These are phyloP conservation scores for Pachyrhynchus sulphureomaculatus DNA, from an alignment of 1,140 invertebrate genomes.

Conservation along the genomic window DNA sequence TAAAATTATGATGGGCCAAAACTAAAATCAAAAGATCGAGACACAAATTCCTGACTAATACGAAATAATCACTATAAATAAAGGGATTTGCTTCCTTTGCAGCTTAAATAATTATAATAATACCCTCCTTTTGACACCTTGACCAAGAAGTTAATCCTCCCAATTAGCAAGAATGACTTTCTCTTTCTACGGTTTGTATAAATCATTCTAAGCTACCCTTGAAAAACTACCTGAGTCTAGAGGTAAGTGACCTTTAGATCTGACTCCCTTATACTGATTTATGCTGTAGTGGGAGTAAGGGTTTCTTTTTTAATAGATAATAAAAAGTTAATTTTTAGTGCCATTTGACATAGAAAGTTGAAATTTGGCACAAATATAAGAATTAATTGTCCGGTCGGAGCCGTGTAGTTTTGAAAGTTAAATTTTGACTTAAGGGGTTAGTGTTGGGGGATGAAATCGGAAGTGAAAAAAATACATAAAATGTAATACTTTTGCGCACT, in stretches of 20 bases:
- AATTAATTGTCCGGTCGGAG: too few relatives aligned
- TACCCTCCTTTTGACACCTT: conserved; percentile 22
- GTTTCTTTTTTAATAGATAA: too few relatives aligned
- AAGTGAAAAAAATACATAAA: too few relatives aligned
- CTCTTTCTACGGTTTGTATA: not conserved
- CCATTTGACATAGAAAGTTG: too few relatives aligned
- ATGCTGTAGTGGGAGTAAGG: too few relatives aligned
- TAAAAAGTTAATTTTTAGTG: too few relatives aligned
- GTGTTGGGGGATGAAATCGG: too few relatives aligned
- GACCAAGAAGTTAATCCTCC: conserved; percentile 13
- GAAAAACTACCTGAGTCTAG: conserved; percentile 19
- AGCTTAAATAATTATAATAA: conserved; percentile 23
- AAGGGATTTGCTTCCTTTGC: conserved; percentile 14
- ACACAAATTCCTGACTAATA: conserved; percentile 12
- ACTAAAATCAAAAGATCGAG: conserved; percentile 7
- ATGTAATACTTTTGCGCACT: too few relatives aligned
- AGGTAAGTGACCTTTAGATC: not conserved
- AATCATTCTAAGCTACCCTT: conserved; percentile 4
- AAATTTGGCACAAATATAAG: too few relatives aligned
- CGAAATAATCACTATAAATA: conserved; percentile 19
- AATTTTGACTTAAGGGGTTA: too few relatives aligned
- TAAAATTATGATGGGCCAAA: conserved; percentile 25
- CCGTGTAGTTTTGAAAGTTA: too few relatives aligned
- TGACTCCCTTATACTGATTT: not conserved
- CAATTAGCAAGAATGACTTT: conserved; percentile 27